phyloP scores from a whole-genome alignment of 2,888 invertebrate genomes.

The Scaptomyza polygonia region DNA sequence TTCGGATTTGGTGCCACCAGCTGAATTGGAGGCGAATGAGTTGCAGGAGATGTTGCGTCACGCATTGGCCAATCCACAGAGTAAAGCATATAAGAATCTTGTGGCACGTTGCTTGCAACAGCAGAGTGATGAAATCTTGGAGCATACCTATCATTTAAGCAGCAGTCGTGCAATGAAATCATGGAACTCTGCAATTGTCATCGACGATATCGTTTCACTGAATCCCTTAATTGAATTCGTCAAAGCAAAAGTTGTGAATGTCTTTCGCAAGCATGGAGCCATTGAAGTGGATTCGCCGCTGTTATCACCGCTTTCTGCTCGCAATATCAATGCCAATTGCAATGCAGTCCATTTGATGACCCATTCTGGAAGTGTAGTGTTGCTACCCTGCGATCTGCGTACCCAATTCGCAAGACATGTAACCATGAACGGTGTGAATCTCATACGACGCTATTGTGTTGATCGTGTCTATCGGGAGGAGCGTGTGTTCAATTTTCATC shows the following conservation, averaged over 20 bases:
- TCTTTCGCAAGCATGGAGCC: constrained; percentile 92
- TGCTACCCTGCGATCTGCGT: constrained; percentile 93
- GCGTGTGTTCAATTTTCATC: constrained; percentile 92
- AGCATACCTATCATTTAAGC: constrained; percentile 92
- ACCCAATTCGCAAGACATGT: constrained; percentile 92
- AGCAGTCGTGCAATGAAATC: constrained; percentile 81
- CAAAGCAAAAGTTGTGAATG: constrained; percentile 84
- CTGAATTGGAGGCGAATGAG: constrained; percentile 93
- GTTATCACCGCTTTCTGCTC: constrained; percentile 89
- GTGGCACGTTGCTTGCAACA: constrained; percentile 85
- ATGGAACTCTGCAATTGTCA: constrained; percentile 77
- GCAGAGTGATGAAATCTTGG: constrained; percentile 84
- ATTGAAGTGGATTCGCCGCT: constrained; percentile 91
- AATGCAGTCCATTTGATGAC: constrained; percentile 92
- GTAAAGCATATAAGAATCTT: constrained; percentile 90
- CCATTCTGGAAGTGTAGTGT: constrained; percentile 92
- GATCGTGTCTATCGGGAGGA: constrained; percentile 94
- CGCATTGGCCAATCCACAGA: constrained; percentile 92
- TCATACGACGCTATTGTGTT: constrained; percentile 93
- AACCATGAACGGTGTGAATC: constrained; percentile 91
- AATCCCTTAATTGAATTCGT: constrained; percentile 84
- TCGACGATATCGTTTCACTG: constrained; percentile 83
- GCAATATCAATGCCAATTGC: constrained; percentile 79
- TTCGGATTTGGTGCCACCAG: constrained; percentile 93
- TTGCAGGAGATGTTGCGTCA: constrained; percentile 92